Conservation (phyloP, 2,113 vertebrate species). For the Montifringilla adamsi region DNA sequence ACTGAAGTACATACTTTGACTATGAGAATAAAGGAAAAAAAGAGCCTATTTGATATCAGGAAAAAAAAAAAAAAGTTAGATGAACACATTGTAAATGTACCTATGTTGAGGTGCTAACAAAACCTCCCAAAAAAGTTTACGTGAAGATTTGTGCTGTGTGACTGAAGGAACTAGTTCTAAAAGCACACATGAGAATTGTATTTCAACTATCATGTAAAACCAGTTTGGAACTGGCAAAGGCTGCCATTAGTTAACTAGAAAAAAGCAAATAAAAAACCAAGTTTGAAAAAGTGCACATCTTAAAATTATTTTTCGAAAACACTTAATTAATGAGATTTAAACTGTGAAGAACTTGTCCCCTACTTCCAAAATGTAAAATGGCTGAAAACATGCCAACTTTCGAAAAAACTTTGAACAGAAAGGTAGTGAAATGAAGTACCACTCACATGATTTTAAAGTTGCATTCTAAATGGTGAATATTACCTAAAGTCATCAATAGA, state of each 20-base stretch:
- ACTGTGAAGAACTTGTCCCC: neutral
- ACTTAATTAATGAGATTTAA: neutral
- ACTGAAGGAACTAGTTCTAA: neutral
- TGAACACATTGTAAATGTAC: neutral
- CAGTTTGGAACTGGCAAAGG: neutral
- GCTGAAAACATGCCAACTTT: neutral
- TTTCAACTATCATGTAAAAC: neutral
- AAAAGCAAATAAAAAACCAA: neutral
- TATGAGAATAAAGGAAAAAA: neutral
- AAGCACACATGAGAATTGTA: neutral
- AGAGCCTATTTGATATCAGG: neutral
- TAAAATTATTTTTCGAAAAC: neutral
- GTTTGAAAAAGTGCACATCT: neutral
- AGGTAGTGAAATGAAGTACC: neutral
- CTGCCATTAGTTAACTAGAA: neutral
- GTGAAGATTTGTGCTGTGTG: neutral
- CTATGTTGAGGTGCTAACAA: fast-evolving
- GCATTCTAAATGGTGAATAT: neutral
- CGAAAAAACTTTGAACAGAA: neutral
- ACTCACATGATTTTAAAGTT: neutral
- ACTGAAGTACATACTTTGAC: neutral
- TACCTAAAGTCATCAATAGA: neutral
- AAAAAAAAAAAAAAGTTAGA: neutral
- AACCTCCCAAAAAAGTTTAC: neutral
- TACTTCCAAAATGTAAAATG: neutral